These are phyloP conservation scores for Sparus aurata DNA, from an alignment of 2,797 vertebrate genomes.

Conservation along the genomic window DNA sequence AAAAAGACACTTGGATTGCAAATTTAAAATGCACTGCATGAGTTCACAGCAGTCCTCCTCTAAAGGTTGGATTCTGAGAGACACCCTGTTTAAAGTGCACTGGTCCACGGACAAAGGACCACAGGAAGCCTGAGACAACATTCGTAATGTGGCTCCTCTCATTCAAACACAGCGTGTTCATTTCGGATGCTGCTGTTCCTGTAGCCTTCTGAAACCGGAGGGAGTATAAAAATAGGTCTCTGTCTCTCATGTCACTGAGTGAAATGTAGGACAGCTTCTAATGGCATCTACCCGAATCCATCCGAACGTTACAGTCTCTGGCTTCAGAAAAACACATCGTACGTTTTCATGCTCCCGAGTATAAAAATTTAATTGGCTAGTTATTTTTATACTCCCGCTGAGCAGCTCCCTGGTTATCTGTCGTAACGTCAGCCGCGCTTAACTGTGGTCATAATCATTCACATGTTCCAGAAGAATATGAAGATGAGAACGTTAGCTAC, in stretches of 20 bases:
- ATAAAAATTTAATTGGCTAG: slow-evolving; percentile 33
- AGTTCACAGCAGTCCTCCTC: not conserved
- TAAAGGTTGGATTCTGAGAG: not conserved
- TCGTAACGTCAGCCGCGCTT: not conserved
- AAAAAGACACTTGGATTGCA: not conserved
- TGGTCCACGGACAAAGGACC: too few species aligned
- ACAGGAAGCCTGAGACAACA: not conserved
- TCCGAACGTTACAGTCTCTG: not conserved
- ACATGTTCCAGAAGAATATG: not conserved
- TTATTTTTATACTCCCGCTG: slow-evolving; percentile 33
- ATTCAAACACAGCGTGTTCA: not conserved
- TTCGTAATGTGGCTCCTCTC: not conserved
- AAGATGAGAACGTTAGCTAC: too few species aligned
- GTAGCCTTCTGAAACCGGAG: not conserved
- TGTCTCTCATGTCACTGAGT: slow-evolving; percentile 21
- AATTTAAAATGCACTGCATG: not conserved
- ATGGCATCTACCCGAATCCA: not conserved
- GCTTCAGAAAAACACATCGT: too few species aligned
- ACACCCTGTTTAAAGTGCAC: not conserved
- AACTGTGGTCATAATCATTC: not conserved
- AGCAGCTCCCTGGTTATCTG: not conserved
- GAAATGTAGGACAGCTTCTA: slow-evolving; percentile 49
- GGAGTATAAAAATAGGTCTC: slow-evolving; percentile 17
- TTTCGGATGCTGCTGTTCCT: not conserved
- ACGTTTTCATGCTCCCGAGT: not conserved